Base-by-base conservation (phyloP, 2,888 invertebrate genomes). In the Drosophila flavopinicola region DNA sequence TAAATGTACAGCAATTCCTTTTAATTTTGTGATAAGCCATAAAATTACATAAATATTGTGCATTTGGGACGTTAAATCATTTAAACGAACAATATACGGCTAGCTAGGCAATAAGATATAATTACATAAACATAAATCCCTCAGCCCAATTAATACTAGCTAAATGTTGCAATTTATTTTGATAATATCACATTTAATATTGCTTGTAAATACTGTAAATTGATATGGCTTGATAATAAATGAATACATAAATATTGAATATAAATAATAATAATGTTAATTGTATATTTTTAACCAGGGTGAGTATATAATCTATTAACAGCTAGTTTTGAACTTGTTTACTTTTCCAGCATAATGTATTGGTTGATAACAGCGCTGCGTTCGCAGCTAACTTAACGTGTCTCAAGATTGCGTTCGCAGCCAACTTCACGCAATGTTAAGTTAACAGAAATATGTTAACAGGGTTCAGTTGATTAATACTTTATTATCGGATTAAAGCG, bases 141-240 rank as follows among this genome's bases (percentile, higher is more conserved):
- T 47, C 27, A 39, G 45, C 59, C 65, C 78, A 60, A 69, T 75
- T 82, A 79, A 57, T 85, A n/a, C n/a, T n/a, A 82, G 76, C 64
- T 17, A 78, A 78, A 75, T 82, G 59, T 75, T 85, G 75, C 66
- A 66, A 65, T 64, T 67, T 58, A 64, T 63, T 75, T 63, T 66
- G 37, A 52, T 67, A 60, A 48, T 58, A 61, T 57, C 48, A 64
- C 66, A 57, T 75, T 68, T 45, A 66, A 54, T 66, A 72, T 59
- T 61, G 77, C 80, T 76, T 80, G 80, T 80, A 80, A 79, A 80
- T 76, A 76, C 48, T 80, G 84, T 85, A 82, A 38, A 85, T 75
- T 59, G 3, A 63, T 56, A 85, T 60, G 64, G 75, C 60, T 82
- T 78, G 83, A 38, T 74, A 79, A 20, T 74, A 79, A n/a, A n/a